phyloP scores from a whole-genome alignment of 2,797 vertebrate genomes.

The Eutrigla gurnardus region DNA sequence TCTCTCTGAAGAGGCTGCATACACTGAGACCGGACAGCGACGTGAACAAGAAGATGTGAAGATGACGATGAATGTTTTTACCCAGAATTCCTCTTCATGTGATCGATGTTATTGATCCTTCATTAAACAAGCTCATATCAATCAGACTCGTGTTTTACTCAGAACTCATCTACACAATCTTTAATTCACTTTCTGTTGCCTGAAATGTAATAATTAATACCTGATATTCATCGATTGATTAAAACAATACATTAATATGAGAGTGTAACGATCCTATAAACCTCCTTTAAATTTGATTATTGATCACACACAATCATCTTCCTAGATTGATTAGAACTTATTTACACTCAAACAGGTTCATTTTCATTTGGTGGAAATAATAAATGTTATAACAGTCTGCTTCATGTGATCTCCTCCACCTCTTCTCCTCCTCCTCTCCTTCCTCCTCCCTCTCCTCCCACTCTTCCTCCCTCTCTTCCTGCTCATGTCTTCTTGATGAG shows the following conservation, averaged over 20 bases:
- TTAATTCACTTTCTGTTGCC: no score
- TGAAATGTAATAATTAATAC: neutral
- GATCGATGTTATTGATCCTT: neutral
- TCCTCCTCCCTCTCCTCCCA: rapidly evolving
- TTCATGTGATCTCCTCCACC: neutral
- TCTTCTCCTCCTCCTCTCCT: neutral
- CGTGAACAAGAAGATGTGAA: neutral
- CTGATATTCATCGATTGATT: neutral
- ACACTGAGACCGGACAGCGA: neutral
- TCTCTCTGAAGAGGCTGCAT: constrained; percentile 69
- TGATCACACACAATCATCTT: neutral
- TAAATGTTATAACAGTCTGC: neutral
- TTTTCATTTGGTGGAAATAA: neutral
- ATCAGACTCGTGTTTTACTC: neutral
- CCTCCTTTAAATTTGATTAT: neutral
- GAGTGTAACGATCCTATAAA: neutral
- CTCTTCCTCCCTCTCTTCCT: neutral
- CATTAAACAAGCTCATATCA: neutral
- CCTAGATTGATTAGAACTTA: neutral
- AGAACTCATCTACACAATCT: no score
- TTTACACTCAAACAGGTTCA: neutral
- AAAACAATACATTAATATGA: neutral
- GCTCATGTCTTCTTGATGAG: constrained; percentile 77
- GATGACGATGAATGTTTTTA: no score
- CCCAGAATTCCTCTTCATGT: no score